These are phyloP conservation scores for Tylochromis polylepis DNA, from an alignment of 2,113 vertebrate species.

Conservation along the genomic window DNA sequence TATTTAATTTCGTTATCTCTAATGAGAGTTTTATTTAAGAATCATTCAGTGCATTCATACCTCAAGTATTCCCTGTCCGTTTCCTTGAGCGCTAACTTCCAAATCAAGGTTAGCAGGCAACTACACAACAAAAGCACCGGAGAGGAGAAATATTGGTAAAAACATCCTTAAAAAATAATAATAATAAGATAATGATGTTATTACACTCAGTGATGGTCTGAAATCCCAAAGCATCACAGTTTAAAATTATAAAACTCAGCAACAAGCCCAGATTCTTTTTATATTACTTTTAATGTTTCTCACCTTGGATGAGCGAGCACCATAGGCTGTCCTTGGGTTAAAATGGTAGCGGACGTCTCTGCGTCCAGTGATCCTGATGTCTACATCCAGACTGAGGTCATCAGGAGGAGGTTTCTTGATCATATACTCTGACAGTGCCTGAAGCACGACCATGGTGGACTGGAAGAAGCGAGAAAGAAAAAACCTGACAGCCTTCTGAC, in stretches of 20 bases:
- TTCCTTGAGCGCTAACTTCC: constrained; percentile 71
- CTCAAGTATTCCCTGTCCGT: constrained; percentile 77
- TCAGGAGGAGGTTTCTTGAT: constrained; percentile 25
- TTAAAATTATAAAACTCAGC: not conserved
- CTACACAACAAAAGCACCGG: constrained; percentile 22
- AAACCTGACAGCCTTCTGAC: not conserved
- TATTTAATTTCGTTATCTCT: not conserved
- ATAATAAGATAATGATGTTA: accelerated
- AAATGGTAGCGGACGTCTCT: constrained; percentile 59
- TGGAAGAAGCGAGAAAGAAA: not conserved
- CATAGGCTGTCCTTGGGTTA: constrained; percentile 38
- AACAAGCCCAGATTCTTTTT: not conserved
- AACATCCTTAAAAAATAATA: not conserved
- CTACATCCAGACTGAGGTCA: constrained; percentile 51
- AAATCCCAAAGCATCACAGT: accelerated
- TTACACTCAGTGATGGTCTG: not conserved
- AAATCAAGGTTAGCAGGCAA: constrained; percentile 65
- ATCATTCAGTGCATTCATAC: constrained; percentile 38
- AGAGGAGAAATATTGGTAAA: not conserved
- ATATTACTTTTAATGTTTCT: not conserved
- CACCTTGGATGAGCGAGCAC: constrained; percentile 62
- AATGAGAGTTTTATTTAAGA: not conserved
- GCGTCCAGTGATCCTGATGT: constrained; percentile 57
- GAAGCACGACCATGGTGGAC: constrained; percentile 76
- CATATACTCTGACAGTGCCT: constrained; percentile 72